Evolutionary conservation across 2,888 invertebrate genomes (phyloP), one percentile per base, ranked within the genome.

Genomic region (Mystacides longicornis): DNA sequence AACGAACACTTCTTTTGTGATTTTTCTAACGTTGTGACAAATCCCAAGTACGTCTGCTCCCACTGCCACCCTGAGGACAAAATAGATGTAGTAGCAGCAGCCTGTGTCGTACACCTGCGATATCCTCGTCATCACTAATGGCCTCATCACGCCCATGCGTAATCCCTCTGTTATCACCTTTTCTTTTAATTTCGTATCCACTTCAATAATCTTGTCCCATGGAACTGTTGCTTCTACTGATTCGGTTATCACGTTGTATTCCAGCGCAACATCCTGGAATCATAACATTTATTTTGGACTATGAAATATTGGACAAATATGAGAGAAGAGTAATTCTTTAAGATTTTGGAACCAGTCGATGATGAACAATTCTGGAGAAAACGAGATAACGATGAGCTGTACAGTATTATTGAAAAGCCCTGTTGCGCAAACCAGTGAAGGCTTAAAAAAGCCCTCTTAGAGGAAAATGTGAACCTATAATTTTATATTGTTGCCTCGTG

Each of bases 161-260:
- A 67, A 67, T 66, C 86, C 87, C 68, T 87, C 86, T 61, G 71
- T 70, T 1, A 78, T 71, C 2, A 97, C 78, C 48, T 90, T 78
- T 52, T 83, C 81, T 69, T 96, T 97, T 2, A 97, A 95, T 75
- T 93, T 93, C 53, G 81, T 78, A 68, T 95, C 95, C 37, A 98
- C 75, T 18, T 83, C 74, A 23, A 86, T 71, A 9, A 93, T 85
- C 51, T 89, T 83, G 72, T 93, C 92, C 98, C 98, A 99, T 1
- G 97, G 89, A 1, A 96, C 95, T 0, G 97, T 97, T 0, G 98
- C 99, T 75, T 99, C 98, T 76, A 99, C 98, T 0, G 97, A 97
- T 71, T 99, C 98, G 0, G 94, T 89, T 1, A 97, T 86, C 18
- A 96, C 82, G 63, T 85, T 82, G 70, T 87, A 91, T 55, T 93